phyloP scores from a whole-genome alignment of 2,888 invertebrate genomes.

The Galerucella pusilla region DNA sequence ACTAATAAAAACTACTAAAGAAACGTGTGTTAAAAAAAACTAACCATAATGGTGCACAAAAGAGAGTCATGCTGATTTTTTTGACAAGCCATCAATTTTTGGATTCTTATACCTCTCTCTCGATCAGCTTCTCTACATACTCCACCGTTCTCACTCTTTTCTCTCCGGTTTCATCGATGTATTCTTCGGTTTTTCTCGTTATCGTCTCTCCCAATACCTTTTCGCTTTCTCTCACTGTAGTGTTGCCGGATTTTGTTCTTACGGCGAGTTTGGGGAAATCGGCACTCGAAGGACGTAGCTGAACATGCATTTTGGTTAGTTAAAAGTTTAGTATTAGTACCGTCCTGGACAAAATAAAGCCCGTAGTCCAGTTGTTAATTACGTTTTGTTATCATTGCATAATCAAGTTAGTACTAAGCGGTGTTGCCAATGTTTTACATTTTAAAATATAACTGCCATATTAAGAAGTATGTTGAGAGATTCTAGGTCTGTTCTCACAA shows the following conservation, averaged over 20 bases:
- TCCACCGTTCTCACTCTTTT: slow-evolving; percentile 90
- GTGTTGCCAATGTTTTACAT: slow-evolving; percentile 33
- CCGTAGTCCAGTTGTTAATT: slow-evolving; percentile 18
- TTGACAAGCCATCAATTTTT: slow-evolving; percentile 38
- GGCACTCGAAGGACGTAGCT: slow-evolving; percentile 72
- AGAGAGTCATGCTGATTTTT: slow-evolving; percentile 56
- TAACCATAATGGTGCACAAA: slow-evolving; percentile 59
- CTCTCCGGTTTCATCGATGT: slow-evolving; percentile 88
- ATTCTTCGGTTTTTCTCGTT: slow-evolving; percentile 88
- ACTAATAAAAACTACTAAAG: slow-evolving; percentile 30
- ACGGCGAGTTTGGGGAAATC: slow-evolving; percentile 88
- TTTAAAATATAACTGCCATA: neutral
- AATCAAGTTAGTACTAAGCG: slow-evolving; percentile 4
- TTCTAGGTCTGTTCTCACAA: too few relatives aligned
- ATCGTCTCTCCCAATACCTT: slow-evolving; percentile 90
- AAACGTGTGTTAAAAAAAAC: slow-evolving; percentile 49
- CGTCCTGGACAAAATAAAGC: slow-evolving; percentile 51
- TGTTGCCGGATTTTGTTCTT: slow-evolving; percentile 86
- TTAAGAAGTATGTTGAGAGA: too few relatives aligned
- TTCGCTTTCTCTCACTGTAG: slow-evolving; percentile 89
- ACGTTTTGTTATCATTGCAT: slow-evolving; percentile 11
- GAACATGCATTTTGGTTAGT: slow-evolving; percentile 55
- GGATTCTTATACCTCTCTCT: slow-evolving; percentile 83
- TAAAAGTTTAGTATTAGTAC: slow-evolving; percentile 55
- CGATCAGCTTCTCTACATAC: slow-evolving; percentile 95